phyloP scores from a whole-genome alignment of 2,113 vertebrate genomes.

The Onychorhynchus coronatus region DNA sequence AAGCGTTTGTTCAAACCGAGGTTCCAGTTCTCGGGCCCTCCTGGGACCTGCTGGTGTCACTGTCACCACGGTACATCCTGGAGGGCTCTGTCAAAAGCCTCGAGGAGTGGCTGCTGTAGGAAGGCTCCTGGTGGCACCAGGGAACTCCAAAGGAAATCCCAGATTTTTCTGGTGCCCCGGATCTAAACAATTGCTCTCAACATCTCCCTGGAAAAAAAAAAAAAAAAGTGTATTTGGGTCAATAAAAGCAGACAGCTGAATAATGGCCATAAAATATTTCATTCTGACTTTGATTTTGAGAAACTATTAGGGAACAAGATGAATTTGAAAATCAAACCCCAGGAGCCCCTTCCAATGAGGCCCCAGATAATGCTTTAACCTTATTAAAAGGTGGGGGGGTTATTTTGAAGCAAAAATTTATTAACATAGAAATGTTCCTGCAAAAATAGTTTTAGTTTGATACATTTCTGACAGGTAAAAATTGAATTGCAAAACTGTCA shows the following conservation, averaged over 20 bases:
- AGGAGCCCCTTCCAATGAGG: background rate
- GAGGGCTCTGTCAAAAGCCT: background rate
- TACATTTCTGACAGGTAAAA: constrained; percentile 23
- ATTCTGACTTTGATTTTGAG: background rate
- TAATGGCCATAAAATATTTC: background rate
- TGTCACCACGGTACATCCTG: fast-evolving
- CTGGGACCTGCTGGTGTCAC: fast-evolving
- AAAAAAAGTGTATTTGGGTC: background rate
- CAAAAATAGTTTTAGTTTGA: background rate
- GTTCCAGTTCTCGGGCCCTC: fast-evolving
- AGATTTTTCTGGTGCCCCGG: background rate
- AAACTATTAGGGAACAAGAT: background rate
- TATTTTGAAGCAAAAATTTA: constrained; percentile 10
- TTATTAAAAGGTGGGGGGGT: background rate
- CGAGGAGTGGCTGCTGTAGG: background rate
- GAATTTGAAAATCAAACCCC: background rate
- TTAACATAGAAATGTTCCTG: background rate
- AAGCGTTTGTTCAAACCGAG: fast-evolving
- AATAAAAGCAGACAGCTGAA: background rate
- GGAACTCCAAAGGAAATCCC: background rate
- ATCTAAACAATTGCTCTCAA: background rate
- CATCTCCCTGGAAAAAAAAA: background rate
- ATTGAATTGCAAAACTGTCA: background rate
- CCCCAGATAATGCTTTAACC: background rate
- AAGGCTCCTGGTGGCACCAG: background rate